phyloP scores from a whole-genome alignment of 1,140 invertebrate genomes.

The Penaeus japonicus region DNA sequence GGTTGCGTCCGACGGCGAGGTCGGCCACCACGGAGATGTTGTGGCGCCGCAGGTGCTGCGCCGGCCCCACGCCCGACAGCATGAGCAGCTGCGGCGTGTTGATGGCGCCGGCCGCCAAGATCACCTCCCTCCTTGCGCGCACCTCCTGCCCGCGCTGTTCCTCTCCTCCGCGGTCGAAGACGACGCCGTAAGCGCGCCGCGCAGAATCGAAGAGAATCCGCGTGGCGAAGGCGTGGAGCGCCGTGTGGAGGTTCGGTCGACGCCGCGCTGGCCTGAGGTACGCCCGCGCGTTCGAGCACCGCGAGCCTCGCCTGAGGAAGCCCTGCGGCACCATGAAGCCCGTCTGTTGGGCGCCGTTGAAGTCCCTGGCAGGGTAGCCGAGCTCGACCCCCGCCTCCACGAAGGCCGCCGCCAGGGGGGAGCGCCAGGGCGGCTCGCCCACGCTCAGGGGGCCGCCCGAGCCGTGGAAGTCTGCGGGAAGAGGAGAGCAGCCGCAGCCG shows the following conservation, averaged over 20 bases:
- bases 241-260: constrained; percentile 28
- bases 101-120: constrained; percentile 22
- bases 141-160: neutral
- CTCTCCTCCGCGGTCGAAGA: neutral
- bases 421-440: too few species aligned
- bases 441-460: too few species aligned
- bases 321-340: constrained; percentile 24
- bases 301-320: neutral
- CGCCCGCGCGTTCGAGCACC: constrained; percentile 27
- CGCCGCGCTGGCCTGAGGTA: constrained; percentile 9
- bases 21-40: constrained; percentile 10
- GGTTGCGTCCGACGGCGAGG: constrained; percentile 21
- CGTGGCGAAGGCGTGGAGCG: neutral
- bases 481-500: too few species aligned
- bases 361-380: too few species aligned
- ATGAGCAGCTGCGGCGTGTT: constrained; percentile 28
- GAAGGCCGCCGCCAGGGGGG: too few species aligned
- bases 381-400: too few species aligned
- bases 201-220: neutral
- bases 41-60: neutral
- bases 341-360: too few species aligned
- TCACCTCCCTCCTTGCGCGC: constrained; percentile 1
- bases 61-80: constrained; percentile 30
- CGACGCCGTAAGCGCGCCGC: neutral
- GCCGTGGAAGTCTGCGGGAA: too few species aligned